Base-by-base conservation (phyloP, 2,888 invertebrate genomes). In the Mechanitis messenoides region DNA sequence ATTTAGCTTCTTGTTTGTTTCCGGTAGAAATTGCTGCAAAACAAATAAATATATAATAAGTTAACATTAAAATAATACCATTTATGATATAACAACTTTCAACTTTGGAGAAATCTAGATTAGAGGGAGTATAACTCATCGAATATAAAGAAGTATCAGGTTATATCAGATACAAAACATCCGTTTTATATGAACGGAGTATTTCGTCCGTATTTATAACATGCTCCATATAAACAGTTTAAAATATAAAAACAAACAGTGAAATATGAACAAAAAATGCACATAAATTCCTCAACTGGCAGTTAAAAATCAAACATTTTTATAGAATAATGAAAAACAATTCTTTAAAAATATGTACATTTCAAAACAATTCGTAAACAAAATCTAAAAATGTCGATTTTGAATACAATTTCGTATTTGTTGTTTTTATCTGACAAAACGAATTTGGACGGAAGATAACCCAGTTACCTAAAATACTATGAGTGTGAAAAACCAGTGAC, bases 21-120 rank as follows among this genome's bases (percentile, higher is more conserved):
- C 75, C 72, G 5, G 61, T 68, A 50, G 78, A 73, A 9, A 71
- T 3, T 54, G 64, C 84, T 85, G 74, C 56, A 77, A 80, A 66
- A 47, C 58, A 55, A 59, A 5, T 20, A 47, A 47, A 60, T 20
- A 38, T 59, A 53, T 45, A 42, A 53, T 58, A 54, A 46, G 35
- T 47, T 50, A 6, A 42, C 45, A n/a, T 35, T 42, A 45, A 53
- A 53, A 58, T 12, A 45, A 31, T 42, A 38, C 50, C n/a, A 47
- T 20, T n/a, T 33, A 33, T 11, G 12, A 12, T 42, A 20, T 31
- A 31, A 3, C 50, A 50, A 31, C 50, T 50, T 50, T 31, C 28
- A 50, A 50, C 31, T 28, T 7, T 9, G 31, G 50, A 28, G 31
- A 50, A 50, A 50, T 50, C 31, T 50, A 7, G 42, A 42, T 42